Conservation (phyloP, 2,113 vertebrate species). For the Ptyas mucosa region DNA sequence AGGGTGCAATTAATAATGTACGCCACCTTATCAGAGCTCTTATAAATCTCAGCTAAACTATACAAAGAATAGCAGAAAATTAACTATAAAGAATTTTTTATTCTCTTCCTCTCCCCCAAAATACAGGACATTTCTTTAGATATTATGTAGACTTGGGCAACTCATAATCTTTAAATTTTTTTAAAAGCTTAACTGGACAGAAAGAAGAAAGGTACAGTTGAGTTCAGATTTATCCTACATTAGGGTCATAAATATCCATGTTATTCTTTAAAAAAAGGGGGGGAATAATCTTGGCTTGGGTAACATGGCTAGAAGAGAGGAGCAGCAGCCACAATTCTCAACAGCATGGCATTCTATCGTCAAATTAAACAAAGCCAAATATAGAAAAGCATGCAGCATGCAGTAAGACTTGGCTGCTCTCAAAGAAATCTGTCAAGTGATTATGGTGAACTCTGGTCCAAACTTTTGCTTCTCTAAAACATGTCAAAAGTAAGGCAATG, state of each 20-base stretch:
- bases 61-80: neutral
- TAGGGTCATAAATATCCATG: neutral
- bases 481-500: neutral
- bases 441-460: conserved; percentile 53
- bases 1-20: neutral
- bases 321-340: conserved; percentile 46
- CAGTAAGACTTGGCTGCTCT: conserved; percentile 46
- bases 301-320: conserved; percentile 38
- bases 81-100: neutral
- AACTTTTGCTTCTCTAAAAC: conserved; percentile 46
- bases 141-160: neutral
- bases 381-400: conserved; percentile 66
- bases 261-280: neutral
- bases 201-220: neutral
- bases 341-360: conserved; percentile 47
- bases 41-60: neutral
- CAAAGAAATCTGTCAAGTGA: conserved; percentile 54
- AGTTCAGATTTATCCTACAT: neutral
- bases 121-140: neutral
- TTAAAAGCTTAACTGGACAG: neutral
- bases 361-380: conserved; percentile 69
- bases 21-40: neutral
- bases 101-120: neutral
- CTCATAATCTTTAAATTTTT: neutral
- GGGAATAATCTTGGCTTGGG: neutral